These are phyloP conservation scores for Triops cancriformis DNA, from an alignment of 1,140 invertebrate species.

Conservation along the genomic window DNA sequence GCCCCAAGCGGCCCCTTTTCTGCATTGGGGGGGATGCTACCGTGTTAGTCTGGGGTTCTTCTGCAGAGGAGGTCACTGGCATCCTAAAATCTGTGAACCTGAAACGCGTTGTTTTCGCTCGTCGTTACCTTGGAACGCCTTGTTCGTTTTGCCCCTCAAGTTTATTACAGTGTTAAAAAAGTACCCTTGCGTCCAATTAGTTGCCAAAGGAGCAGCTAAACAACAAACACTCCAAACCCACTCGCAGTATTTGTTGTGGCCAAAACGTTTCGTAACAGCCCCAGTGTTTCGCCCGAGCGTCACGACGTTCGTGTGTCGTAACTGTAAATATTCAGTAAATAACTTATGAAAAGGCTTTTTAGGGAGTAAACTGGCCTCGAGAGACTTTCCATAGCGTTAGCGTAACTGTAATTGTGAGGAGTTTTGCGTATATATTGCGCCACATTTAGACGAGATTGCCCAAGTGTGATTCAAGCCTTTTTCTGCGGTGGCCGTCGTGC, in stretches of 20 bases:
- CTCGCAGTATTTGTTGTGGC: no score
- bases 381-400: background rate
- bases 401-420: background rate
- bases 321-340: background rate
- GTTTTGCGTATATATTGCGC: background rate
- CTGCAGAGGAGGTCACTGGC: background rate
- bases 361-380: background rate
- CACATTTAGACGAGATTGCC: background rate
- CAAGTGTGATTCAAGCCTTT: background rate
- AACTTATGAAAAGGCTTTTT: background rate
- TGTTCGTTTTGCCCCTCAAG: no score
- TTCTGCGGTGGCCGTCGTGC: background rate
- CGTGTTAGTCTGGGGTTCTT: background rate
- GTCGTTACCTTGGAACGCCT: background rate
- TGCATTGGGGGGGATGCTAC: background rate
- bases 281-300: background rate
- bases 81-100: slow-evolving; percentile 1
- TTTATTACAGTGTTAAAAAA: background rate
- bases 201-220: no score
- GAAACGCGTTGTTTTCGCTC: background rate
- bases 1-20: background rate
- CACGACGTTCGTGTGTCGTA: background rate
- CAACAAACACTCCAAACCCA: no score
- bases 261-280: background rate
- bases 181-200: background rate